phyloP scores from a whole-genome alignment of 2,888 invertebrate species.

The Aporophyla lueneburgensis region DNA sequence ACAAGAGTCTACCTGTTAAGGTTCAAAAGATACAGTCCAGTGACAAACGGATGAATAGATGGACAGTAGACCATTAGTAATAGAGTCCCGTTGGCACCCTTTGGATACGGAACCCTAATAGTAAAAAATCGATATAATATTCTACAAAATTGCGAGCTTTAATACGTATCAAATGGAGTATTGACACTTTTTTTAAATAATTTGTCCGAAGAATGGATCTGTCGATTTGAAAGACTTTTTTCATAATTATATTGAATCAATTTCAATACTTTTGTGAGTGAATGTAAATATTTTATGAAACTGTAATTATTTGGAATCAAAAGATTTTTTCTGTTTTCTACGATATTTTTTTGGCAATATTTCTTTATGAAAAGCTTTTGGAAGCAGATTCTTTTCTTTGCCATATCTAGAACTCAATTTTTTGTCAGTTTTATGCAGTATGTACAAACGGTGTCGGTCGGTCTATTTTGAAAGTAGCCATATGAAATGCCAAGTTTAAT shows the following conservation, averaged over 20 bases:
- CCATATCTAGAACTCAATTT: constrained; percentile 15
- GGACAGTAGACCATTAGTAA: neutral
- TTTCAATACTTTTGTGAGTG: constrained; percentile 24
- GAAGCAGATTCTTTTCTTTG: constrained; percentile 4
- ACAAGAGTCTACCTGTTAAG: neutral
- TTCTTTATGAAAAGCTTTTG: neutral
- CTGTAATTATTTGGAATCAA: constrained; percentile 29
- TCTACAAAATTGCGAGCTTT: constrained; percentile 47
- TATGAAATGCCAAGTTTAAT: constrained; percentile 72
- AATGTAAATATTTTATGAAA: constrained; percentile 42
- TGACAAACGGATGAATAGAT: neutral
- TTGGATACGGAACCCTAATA: neutral
- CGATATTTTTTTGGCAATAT: constrained; percentile 6
- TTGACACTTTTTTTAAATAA: constrained; percentile 52
- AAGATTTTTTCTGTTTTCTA: constrained; percentile 23
- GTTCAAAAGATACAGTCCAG: neutral
- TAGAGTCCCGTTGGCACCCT: too few relatives aligned
- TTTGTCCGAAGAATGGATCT: constrained; percentile 33
- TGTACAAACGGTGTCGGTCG: neutral
- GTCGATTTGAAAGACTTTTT: constrained; percentile 18
- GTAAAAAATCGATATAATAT: constrained; percentile 43
- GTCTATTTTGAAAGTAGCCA: constrained; percentile 49
- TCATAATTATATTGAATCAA: constrained; percentile 34
- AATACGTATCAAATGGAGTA: constrained; percentile 46
- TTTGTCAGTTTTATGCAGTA: constrained; percentile 22